Evolutionary conservation across 2,797 vertebrate species (phyloP), one percentile per base, ranked within the genome.

Genomic region (Platyrinchus mystaceus): DNA sequence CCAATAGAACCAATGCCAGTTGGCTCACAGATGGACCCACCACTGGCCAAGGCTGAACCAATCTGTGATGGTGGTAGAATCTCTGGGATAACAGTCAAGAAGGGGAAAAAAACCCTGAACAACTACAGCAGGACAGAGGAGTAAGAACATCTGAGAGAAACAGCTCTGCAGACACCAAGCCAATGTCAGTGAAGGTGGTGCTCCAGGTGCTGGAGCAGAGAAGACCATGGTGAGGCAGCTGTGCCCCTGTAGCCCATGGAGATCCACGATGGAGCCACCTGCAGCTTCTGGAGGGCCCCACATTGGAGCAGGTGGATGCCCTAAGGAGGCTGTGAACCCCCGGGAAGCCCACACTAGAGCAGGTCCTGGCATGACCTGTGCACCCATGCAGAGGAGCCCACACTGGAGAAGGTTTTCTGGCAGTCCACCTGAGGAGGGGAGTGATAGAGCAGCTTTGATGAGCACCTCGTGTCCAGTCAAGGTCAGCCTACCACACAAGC

Each of bases 51-150:
- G 44, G 44, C 18, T 66, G 59, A 41, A 71, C 18, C 22, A 26
- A 6, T 1, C 0, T 0, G 10, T 0, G 2, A 46, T 6, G 14
- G 50, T 3, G 3, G 10, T 5, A 0, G 0, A 10, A 26, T 11
- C 44, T 39, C 39, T 30, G 50, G 22, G 43, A 32, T 13, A 52
- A 52, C 0, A 47, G 36, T 2, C 3, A 50, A 44, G n/a, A 50
- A 52, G 18, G 8, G 18, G 11, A 18, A 34, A 39, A 46, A 47
- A 27, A 0, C 6, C 24, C 18, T 36, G 44, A 50, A 44, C 28
- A 22, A 70, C 8, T 52, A 58, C 58, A 77, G 50, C 37, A 58
- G 34, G 44, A 77, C 39, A 59, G 26, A 84, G 73, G 28, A 52
- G 24, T 21, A 37, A 21, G 37, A 64, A 34, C 7, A 34, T 16